Base-by-base conservation (phyloP, 2,797 vertebrate species). In the Lerista edwardsae region DNA sequence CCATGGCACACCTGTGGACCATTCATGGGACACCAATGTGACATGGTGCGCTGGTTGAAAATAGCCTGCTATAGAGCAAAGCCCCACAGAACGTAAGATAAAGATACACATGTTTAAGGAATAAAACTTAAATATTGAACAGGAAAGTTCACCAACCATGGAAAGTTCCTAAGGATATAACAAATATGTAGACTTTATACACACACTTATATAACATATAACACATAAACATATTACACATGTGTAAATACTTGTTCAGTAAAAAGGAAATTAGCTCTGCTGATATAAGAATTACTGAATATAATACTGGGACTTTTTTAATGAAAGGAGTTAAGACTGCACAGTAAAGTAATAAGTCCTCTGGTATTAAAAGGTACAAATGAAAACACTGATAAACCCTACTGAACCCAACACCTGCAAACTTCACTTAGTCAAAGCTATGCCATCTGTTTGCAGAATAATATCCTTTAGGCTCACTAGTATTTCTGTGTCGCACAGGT, bases 371-470 rank as follows among this genome's bases (percentile, higher is more conserved):
- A 0, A 5, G 14, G 27, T 84, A 6, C 78, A 67, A 80, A 59
- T 84, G 71, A 62, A 69, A 86, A 89, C 12, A 27, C 44, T 79
- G 77, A 81, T 68, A 86, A 83, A 59, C 83, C 44, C 27, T 61
- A 61, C 25, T 64, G 5, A 36, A 67, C 77, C 47, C 64, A 76
- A 47, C 55, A 81, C 64, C 64, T 86, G 72, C 78, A 82, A 47
- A 11, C 11, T n/a, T 12, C 57, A 39, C 15, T 51, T 64, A 85
- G 41, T 6, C 4, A 29, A 82, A 67, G 75, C 14, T 51, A 15
- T 75, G n/a, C 73, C 73, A 77, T 67, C 79, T 82, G 75, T 55
- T 85, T 86, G 59, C 39, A 41, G 65, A 86, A 86, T 81, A 87
- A 1, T 82, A 59, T 55, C 23, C 64, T 82, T 84, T 73, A 27